Base-by-base conservation (phyloP, 2,113 vertebrate species). In the Bubo blakistoni region DNA sequence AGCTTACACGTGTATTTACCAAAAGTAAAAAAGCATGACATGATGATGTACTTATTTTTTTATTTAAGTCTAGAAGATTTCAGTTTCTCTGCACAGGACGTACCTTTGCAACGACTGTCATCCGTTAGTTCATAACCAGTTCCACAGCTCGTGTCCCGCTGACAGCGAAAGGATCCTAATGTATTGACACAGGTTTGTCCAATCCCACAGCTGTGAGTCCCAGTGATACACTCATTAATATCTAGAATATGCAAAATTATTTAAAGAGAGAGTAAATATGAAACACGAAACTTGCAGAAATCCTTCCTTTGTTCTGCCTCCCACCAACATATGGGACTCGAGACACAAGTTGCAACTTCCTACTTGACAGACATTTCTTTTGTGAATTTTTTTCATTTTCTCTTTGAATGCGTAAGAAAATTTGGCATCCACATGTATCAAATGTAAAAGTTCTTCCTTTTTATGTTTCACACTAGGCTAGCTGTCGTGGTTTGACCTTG, bases 41-140 rank as follows among this genome's bases (percentile, higher is more conserved):
- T 1, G 11, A 65, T 8, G 24, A 54, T 5, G 14, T 21, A 38
- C 17, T 49, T 1, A 7, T 61, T 65, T 19, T 57, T 80, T 47
- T 30, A 19, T 13, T 13, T 2, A 24, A 61, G 22, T 18, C 67
- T 22, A 10, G 44, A 36, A 73, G 58, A 34, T 13, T 12, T 15
- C 9, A 3, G 17, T 36, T 61, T 55, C 49, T 21, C 9, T 18
- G 42, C 16, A 6, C 21, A 14, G 11, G n/a, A 22, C 13, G 1
- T 90, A 99, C 99, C 99, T 98, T 99, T 99, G 98, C 99, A 99
- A 30, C 98, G 98, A 97, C 99, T 99, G 98, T 91, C 98, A 80
- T 99, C 99, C 0, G 99, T 99, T 42, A 99, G 98, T 49, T 99
- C 99, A 9, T 99, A 99, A 82, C 99, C 99, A 1, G 99, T 99